Percentiles rank a stretch among this genome's conserved stretches.
These are phyloP conservation scores for Geothlypis trichas DNA, from an alignment of 2,113 vertebrate species.

Conservation along the genomic window DNA sequence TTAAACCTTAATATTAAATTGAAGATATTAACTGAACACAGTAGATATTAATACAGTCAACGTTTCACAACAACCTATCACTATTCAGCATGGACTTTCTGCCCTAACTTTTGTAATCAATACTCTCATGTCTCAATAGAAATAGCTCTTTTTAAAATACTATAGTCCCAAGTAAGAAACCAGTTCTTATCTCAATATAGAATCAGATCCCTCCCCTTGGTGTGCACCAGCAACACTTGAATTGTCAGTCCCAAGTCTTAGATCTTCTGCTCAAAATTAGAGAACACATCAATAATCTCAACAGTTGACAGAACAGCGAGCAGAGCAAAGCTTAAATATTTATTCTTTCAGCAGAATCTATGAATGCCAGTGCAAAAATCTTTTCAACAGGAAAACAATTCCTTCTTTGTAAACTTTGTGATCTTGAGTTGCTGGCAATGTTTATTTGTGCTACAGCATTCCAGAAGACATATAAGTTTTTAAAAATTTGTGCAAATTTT, in stretches of 20 bases:
- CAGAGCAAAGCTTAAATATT: constrained; percentile 32
- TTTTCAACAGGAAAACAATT: not conserved
- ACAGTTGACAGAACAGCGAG: not conserved
- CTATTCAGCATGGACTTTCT: not conserved
- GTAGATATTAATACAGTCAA: not conserved
- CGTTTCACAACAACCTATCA: not conserved
- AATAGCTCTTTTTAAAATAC: not conserved
- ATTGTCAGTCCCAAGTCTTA: not conserved
- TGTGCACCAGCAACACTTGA: not conserved
- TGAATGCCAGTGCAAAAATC: not conserved
- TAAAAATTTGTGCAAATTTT: not conserved
- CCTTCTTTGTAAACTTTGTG: not conserved
- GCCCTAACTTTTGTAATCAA: not conserved
- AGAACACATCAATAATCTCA: constrained; percentile 1
- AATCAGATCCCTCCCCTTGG: not conserved
- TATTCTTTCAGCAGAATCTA: not conserved
- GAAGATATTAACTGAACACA: not conserved
- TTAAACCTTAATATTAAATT: not conserved
- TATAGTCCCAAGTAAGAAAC: not conserved
- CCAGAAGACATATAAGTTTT: not conserved
- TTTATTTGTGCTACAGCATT: not conserved
- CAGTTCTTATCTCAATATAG: not conserved
- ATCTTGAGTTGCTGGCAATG: not conserved
- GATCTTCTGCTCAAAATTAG: constrained; percentile 17
- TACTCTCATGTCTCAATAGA: not conserved